Evolutionary conservation across 30 jellyfish, hydroid and myxozoan species (phyloP).

Genomic region (Pseudorhiza aurosa): DNA sequence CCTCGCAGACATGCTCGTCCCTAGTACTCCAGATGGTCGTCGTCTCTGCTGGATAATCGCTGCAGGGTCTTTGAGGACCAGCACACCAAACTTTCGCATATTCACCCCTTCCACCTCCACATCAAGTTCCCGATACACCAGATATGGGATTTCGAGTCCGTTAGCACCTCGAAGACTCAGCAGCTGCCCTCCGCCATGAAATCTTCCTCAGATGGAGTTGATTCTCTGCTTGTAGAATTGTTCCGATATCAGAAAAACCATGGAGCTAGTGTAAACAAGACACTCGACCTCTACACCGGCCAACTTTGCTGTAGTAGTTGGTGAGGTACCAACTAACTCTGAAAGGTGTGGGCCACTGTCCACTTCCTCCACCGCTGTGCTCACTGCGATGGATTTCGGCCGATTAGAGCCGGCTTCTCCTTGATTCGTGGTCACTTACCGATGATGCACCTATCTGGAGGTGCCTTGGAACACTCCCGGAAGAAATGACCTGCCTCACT

Average conservation of each 20-base stretch:
- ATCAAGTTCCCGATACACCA: neutral
- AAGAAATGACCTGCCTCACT: too few relatives aligned
- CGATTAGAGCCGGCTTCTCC: too few relatives aligned
- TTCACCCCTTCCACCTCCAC: constrained; percentile 20
- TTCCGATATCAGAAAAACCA: too few relatives aligned
- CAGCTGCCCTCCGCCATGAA: constrained; percentile 14
- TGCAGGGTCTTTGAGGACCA: constrained; percentile 16
- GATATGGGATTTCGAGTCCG: neutral
- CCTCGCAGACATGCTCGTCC: neutral
- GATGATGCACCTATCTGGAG: too few relatives aligned
- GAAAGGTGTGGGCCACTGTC: too few relatives aligned
- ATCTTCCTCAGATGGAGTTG: constrained; percentile 18
- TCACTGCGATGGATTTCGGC: too few relatives aligned
- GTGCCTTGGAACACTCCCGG: neutral
- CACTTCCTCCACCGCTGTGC: too few relatives aligned
- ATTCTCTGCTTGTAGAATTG: neutral
- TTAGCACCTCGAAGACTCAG: constrained; percentile 18
- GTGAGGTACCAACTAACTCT: too few relatives aligned
- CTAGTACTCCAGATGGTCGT: constrained; percentile 6
- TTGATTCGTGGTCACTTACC: too few relatives aligned
- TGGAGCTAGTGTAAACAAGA: too few relatives aligned
- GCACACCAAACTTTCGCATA: neutral
- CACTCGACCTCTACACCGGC: neutral
- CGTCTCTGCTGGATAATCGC: constrained; percentile 18
- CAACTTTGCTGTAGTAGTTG: neutral